phyloP scores from a whole-genome alignment of 2,797 vertebrate species.

The Acanthornis magna region DNA sequence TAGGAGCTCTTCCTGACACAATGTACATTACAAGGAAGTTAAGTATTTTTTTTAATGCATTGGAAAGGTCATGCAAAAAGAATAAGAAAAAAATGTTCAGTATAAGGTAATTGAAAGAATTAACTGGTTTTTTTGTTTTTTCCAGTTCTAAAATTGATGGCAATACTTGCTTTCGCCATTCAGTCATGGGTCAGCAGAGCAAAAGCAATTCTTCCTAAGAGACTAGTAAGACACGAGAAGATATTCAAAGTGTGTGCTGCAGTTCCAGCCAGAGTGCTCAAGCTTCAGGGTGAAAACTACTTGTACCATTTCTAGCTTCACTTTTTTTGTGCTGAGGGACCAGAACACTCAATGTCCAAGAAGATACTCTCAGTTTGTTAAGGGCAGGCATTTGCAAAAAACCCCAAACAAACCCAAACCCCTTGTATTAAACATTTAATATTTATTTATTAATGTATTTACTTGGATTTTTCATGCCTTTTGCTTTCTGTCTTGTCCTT shows the following conservation, averaged over 20 bases:
- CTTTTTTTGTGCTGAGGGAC: not conserved
- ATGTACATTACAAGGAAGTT: not conserved
- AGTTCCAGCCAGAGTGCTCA: not conserved
- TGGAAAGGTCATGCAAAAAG: not conserved
- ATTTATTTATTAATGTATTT: not conserved
- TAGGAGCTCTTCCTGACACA: not conserved
- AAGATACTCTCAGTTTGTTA: not conserved
- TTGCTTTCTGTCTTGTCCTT: not conserved
- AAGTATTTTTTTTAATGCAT: not conserved
- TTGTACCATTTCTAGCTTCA: not conserved
- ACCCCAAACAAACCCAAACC: not conserved
- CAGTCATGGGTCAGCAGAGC: not conserved
- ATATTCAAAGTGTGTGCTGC: not conserved
- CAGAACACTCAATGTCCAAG: not conserved
- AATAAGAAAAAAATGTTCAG: not conserved
- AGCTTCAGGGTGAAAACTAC: not conserved
- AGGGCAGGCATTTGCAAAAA: not conserved
- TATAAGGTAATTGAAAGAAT: not conserved
- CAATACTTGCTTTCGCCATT: not conserved
- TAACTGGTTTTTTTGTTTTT: not conserved
- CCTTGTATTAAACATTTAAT: not conserved
- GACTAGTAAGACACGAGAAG: not conserved
- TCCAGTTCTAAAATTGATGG: not conserved
- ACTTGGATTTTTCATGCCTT: not conserved
- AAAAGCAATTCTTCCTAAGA: not conserved